phyloP scores from a whole-genome alignment of 2,113 vertebrate species.

The Burhinus oedicnemus region DNA sequence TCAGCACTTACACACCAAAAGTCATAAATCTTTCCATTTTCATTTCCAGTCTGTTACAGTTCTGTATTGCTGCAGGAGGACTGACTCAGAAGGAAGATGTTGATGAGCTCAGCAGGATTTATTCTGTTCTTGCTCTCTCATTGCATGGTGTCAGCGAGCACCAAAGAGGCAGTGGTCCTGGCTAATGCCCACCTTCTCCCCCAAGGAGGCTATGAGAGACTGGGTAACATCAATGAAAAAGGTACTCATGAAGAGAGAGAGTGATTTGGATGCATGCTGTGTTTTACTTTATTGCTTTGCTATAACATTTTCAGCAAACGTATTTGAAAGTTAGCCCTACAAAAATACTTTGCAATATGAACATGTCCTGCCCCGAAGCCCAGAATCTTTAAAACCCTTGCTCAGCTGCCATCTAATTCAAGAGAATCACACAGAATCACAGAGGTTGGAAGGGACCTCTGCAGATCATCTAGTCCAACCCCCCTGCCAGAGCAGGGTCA shows the following conservation, averaged over 20 bases:
- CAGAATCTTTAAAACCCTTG: neutral
- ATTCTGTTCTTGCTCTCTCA: conserved; percentile 47
- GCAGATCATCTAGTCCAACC: too few relatives aligned
- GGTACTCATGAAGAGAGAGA: conserved; percentile 52
- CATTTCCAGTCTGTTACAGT: neutral
- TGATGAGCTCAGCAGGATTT: neutral
- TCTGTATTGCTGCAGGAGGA: neutral
- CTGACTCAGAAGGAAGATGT: conserved; percentile 20
- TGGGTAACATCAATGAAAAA: conserved; percentile 78
- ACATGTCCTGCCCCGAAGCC: neutral
- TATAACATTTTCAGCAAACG: neutral
- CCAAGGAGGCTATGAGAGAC: conserved; percentile 59
- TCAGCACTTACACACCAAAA: neutral
- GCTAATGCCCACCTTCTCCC: conserved; percentile 80
- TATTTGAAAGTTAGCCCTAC: neutral
- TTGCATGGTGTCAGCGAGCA: conserved; percentile 2
- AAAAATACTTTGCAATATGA: neutral
- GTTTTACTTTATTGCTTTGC: neutral
- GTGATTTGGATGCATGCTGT: neutral
- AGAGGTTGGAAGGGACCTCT: too few relatives aligned
- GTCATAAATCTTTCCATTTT: neutral
- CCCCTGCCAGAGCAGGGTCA: too few relatives aligned
- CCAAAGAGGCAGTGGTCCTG: conserved; percentile 62
- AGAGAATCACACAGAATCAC: neutral
- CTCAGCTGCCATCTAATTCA: neutral